These are phyloP conservation scores for Bombus ignitus DNA, from an alignment of 1,140 invertebrate species.

Conservation along the genomic window DNA sequence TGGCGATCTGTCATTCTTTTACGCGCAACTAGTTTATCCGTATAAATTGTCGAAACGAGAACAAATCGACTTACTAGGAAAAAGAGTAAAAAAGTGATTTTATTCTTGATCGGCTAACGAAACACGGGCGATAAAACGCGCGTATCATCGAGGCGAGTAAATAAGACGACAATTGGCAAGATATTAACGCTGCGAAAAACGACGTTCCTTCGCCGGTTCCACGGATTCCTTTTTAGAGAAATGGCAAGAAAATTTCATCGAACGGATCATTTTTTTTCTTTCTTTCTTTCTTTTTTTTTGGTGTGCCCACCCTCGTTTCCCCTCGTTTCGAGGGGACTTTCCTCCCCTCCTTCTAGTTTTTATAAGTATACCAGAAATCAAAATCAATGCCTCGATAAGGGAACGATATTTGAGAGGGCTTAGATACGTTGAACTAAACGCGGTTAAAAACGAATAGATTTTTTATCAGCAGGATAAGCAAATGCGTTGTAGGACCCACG, in stretches of 20 bases:
- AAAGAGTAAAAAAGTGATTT: not conserved
- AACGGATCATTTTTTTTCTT: not conserved
- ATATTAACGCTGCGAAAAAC: too few relatives aligned
- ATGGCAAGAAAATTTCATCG: not conserved
- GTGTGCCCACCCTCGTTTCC: too few relatives aligned
- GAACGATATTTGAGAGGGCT: constrained; percentile 28
- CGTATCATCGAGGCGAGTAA: not conserved
- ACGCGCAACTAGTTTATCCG: not conserved
- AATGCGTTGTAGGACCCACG: constrained; percentile 55
- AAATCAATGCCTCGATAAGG: constrained; percentile 10
- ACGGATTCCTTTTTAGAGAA: too few relatives aligned
- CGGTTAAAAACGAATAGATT: constrained; percentile 30
- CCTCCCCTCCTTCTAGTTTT: too few relatives aligned
- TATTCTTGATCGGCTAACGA: not conserved
- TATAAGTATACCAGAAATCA: not conserved
- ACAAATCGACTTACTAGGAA: not conserved
- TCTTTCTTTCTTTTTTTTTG: too few relatives aligned
- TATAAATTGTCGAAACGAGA: not conserved
- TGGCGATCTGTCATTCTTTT: constrained; percentile 56
- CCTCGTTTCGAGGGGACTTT: too few relatives aligned
- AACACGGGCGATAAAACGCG: not conserved
- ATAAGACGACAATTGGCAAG: too few relatives aligned
- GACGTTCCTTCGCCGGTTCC: too few relatives aligned
- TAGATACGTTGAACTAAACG: not conserved
- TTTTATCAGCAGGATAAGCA: constrained; percentile 59